Conservation (phyloP, 92 coral and sea anemone genomes). For the Palythoa grandiflora region DNA sequence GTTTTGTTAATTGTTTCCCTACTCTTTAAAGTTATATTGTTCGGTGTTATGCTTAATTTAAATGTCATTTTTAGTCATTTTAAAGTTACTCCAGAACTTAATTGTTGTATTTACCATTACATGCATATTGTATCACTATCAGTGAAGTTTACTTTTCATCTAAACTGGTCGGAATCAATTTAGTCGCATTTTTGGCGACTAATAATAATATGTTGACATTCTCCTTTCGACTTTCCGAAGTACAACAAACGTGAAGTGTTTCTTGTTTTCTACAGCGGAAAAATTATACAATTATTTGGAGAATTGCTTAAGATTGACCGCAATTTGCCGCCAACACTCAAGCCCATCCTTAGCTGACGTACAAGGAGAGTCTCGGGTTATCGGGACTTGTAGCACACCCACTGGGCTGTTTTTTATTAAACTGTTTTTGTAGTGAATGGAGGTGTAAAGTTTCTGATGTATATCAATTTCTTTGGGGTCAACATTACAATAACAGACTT, state of each 20-base stretch:
- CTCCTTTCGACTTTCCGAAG: neutral
- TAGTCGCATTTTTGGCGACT: neutral
- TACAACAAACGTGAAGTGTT: neutral
- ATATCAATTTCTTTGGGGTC: neutral
- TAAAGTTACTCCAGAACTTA: neutral
- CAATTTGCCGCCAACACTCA: slow-evolving; percentile 38
- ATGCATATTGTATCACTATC: neutral
- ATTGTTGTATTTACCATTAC: neutral
- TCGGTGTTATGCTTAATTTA: neutral
- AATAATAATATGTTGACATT: neutral
- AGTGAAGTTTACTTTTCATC: neutral
- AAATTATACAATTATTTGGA: neutral
- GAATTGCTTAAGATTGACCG: neutral
- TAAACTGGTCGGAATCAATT: neutral
- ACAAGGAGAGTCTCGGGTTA: neutral
- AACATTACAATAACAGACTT: neutral
- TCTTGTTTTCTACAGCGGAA: neutral
- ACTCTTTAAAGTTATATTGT: neutral
- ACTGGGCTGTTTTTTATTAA: neutral
- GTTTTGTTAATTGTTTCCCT: neutral
- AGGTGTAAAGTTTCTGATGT: neutral
- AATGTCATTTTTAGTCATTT: neutral
- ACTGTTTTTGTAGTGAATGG: neutral
- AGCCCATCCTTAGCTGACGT: slow-evolving; percentile 5
- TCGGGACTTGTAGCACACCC: neutral